These are phyloP conservation scores for Synodontis membranacea DNA, from an alignment of 2,113 vertebrate species.

Conservation along the genomic window DNA sequence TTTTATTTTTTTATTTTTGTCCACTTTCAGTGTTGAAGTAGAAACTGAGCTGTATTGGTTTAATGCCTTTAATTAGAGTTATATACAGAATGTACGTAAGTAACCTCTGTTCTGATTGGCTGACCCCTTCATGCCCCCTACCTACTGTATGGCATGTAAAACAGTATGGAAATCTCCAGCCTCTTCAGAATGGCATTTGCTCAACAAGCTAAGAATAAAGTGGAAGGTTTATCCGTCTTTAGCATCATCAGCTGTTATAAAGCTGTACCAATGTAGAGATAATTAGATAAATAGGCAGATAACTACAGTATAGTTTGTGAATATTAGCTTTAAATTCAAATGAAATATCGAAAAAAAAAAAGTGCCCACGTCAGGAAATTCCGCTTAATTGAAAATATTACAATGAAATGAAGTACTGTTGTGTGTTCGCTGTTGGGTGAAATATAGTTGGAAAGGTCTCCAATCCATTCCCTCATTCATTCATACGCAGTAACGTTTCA, in stretches of 20 bases:
- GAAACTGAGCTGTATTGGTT: background rate
- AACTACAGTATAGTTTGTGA: background rate
- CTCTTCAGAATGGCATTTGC: background rate
- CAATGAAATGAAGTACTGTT: background rate
- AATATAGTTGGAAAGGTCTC: background rate
- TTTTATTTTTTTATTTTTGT: background rate
- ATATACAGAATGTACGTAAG: background rate
- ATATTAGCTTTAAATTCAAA: background rate
- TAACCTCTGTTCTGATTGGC: background rate
- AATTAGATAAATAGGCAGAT: background rate
- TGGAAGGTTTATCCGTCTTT: background rate
- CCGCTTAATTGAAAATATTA: background rate
- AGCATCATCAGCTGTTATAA: background rate
- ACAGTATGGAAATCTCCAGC: background rate
- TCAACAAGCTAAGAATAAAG: background rate
- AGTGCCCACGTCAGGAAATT: background rate
- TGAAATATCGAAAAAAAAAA: background rate
- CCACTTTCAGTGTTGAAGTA: background rate
- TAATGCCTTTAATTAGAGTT: background rate
- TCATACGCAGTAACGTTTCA: background rate
- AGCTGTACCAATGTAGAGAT: background rate
- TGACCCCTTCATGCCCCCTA: background rate
- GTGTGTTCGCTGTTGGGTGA: background rate
- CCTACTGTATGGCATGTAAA: background rate
- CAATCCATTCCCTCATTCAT: too few relatives aligned